These are phyloP conservation scores for Brachylomia viminalis DNA, from an alignment of 2,888 invertebrate species.

Conservation along the genomic window DNA sequence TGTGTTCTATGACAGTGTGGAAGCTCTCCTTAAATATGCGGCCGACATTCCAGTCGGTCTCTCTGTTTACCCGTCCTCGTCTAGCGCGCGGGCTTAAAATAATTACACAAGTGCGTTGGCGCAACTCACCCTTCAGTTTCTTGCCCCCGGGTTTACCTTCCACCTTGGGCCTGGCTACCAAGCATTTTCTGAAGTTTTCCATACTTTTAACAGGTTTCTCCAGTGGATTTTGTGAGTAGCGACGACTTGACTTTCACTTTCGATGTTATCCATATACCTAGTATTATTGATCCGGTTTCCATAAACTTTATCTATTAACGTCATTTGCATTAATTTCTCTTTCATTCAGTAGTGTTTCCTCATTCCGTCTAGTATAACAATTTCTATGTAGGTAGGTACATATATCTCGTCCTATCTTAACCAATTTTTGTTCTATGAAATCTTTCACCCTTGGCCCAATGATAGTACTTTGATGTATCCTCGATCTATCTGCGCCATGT, in stretches of 20 bases:
- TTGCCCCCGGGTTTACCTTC: slow-evolving; percentile 72
- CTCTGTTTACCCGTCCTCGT: slow-evolving; percentile 82
- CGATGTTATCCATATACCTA: slow-evolving; percentile 61
- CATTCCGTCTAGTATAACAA: neutral
- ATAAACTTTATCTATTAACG: slow-evolving; percentile 19
- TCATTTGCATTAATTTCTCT: slow-evolving; percentile 56
- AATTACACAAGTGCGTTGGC: slow-evolving; percentile 87
- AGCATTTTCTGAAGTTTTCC: slow-evolving; percentile 74
- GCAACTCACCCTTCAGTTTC: slow-evolving; percentile 80
- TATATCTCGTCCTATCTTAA: neutral
- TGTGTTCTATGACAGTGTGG: slow-evolving; percentile 53
- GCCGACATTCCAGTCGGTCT: slow-evolving; percentile 82
- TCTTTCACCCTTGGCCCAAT: slow-evolving; percentile 60
- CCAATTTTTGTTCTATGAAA: neutral
- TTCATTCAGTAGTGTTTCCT: slow-evolving; percentile 20
- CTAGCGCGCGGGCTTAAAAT: slow-evolving; percentile 87
- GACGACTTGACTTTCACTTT: slow-evolving; percentile 81
- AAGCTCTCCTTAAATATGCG: slow-evolving; percentile 73
- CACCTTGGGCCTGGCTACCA: slow-evolving; percentile 69
- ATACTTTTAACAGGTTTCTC: slow-evolving; percentile 79
- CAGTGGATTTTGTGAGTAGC: slow-evolving; percentile 70
- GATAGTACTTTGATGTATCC: slow-evolving; percentile 71
- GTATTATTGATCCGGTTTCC: slow-evolving; percentile 58
- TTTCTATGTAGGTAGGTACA: neutral
- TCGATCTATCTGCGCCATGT: slow-evolving; percentile 79